Base-by-base conservation (phyloP, 1,140 invertebrate genomes). In the Bombus sylvicola region DNA sequence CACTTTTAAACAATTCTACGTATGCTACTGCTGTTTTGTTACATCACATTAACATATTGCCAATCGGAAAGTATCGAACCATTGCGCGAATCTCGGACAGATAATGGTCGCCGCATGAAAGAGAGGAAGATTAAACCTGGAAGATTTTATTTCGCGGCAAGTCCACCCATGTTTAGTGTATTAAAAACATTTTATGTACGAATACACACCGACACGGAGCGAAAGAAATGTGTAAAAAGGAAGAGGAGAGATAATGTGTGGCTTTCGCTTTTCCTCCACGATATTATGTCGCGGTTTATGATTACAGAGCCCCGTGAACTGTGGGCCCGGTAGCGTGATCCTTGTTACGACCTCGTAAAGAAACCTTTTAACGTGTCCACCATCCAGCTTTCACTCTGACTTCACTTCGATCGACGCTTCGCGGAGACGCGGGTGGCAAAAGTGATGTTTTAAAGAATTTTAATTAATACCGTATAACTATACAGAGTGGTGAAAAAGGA, bases 341-440 rank as follows among this genome's bases (percentile, higher is more conserved):
- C 87, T 90, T 76, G 92, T 92, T 91, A 93, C 88, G 91, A 91
- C 89, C 87, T 93, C 92, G 88, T 93, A 93, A 93, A 93, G 90
- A 91, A 93, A 91, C 88, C 92, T 93, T 92, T 93, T 89, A 93
- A 92, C 90, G 81, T 71, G 88, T 89, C 89, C 86, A 83, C 68
- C 73, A 77, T n/a, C 28, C 75, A 85, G 73, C 73, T 62, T 83
- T 85, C 71, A 15, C 43, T 62, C 71, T 37, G 41, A 59, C 74
- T 47, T 69, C 4, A 18, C 59, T 41, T 41, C 47, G 47, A 76
- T n/a, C 34, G 53, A 18, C n/a, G 59, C 18, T 31, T 47, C 47
- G 10, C 13, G 2, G 28, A 74, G n/a, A 31, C 62, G 64, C 62
- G 25, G 47, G 1, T 53, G 1, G 1, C 1, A 53, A 53, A 53